Evolutionary conservation across 2,797 vertebrate species (phyloP).

Genomic region (Pipistrellus kuhlii): DNA sequence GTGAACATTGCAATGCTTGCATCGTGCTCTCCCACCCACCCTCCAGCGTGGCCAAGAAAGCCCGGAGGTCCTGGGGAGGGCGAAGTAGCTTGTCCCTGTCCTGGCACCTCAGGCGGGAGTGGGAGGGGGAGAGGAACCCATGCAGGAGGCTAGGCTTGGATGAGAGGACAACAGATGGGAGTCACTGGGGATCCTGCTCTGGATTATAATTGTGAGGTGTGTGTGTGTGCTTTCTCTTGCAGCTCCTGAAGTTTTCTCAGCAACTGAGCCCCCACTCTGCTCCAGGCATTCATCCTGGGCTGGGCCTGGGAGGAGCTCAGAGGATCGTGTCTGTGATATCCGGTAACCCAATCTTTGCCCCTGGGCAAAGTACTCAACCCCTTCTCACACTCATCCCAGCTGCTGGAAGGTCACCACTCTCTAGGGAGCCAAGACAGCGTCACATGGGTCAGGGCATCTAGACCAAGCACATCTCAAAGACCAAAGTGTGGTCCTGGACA

Average conservation of each 20-base stretch:
- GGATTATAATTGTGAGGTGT: background rate
- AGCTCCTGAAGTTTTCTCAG: background rate
- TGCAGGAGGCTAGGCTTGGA: background rate
- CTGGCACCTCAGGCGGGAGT: rapidly evolving
- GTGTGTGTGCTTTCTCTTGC: background rate
- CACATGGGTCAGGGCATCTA: background rate
- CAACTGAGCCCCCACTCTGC: background rate
- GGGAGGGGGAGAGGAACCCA: rapidly evolving
- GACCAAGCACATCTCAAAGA: background rate
- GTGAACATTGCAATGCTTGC: background rate
- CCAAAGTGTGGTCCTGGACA: background rate
- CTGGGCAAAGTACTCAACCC: background rate
- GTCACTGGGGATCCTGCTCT: background rate
- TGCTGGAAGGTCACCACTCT: background rate
- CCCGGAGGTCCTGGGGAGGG: rapidly evolving
- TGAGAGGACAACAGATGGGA: background rate
- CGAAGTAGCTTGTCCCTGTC: background rate
- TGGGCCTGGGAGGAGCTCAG: background rate
- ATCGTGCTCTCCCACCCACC: rapidly evolving
- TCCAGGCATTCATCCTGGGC: background rate
- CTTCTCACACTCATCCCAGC: background rate
- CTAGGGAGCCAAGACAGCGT: background rate
- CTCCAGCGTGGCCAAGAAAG: background rate
- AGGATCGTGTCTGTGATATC: background rate
- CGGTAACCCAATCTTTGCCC: background rate